These are phyloP conservation scores for Pachyseris speciosa DNA, from an alignment of 64 coral and sea anemone species.

Conservation along the genomic window DNA sequence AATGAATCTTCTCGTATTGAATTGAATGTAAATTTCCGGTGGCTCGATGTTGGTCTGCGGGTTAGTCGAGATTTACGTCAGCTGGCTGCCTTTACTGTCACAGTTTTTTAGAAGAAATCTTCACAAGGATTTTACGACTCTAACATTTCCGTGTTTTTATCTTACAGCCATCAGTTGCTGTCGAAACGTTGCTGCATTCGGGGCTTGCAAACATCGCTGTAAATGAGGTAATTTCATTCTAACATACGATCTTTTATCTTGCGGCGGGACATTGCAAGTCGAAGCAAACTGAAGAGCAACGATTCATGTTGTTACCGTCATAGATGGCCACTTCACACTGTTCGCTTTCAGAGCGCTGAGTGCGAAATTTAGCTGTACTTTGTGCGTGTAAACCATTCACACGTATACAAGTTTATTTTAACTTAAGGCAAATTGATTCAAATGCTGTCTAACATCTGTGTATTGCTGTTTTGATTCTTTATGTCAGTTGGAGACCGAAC, in stretches of 20 bases:
- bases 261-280: slow-evolving; percentile 82
- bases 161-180: slow-evolving; percentile 86
- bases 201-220: slow-evolving; percentile 79
- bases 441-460: slow-evolving; percentile 46
- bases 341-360: slow-evolving; percentile 48
- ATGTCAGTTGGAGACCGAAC: slow-evolving; percentile 79
- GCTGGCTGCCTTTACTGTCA: slow-evolving; percentile 14
- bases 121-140: neutral
- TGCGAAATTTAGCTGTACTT: slow-evolving; percentile 36
- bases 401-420: slow-evolving; percentile 81
- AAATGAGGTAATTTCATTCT: slow-evolving; percentile 80
- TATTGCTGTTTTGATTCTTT: slow-evolving; percentile 71
- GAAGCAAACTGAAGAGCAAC: slow-evolving; percentile 63
- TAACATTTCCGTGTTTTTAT: slow-evolving; percentile 54
- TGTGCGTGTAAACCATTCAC: slow-evolving; percentile 36
- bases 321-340: slow-evolving; percentile 31
- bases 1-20: slow-evolving; percentile 89
- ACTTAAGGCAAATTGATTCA: slow-evolving; percentile 71
- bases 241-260: slow-evolving; percentile 83
- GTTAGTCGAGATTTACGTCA: slow-evolving; percentile 41
- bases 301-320: slow-evolving; percentile 41
- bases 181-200: slow-evolving; percentile 69
- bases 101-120: slow-evolving; percentile 34
- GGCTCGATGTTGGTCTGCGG: slow-evolving; percentile 54
- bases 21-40: slow-evolving; percentile 99